Evolutionary conservation across 2,888 invertebrate species (phyloP).

Genomic region (Schizotus pectinicornis): DNA sequence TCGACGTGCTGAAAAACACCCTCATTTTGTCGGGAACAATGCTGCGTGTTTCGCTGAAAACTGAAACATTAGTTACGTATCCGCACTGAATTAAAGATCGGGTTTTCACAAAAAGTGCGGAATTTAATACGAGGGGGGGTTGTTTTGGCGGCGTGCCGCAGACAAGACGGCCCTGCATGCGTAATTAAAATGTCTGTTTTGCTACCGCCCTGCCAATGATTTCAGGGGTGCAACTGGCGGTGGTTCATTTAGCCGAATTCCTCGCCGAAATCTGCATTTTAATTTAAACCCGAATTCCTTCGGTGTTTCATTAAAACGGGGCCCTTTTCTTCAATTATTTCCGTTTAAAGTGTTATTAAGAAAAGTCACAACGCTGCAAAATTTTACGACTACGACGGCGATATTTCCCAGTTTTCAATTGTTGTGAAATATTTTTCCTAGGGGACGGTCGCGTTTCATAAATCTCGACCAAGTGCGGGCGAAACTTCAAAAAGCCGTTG

Average conservation of each 20-base stretch:
- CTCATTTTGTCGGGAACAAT: slow-evolving; percentile 48
- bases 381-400: background rate
- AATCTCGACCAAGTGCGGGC: background rate
- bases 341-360: slow-evolving; percentile 36
- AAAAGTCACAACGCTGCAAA: slow-evolving; percentile 16
- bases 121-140: slow-evolving; percentile 3
- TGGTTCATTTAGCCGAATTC: slow-evolving; percentile 49
- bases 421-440: background rate
- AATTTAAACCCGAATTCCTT: slow-evolving; percentile 51
- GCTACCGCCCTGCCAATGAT: slow-evolving; percentile 37
- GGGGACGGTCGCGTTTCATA: background rate
- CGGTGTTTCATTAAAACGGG: slow-evolving; percentile 43
- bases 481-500: too few species aligned
- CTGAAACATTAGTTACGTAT: slow-evolving; percentile 38
- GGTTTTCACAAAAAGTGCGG: too few species aligned
- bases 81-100: slow-evolving; percentile 32
- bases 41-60: slow-evolving; percentile 45
- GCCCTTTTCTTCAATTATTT: slow-evolving; percentile 44
- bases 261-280: slow-evolving; percentile 52
- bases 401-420: background rate
- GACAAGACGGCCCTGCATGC: slow-evolving; percentile 3
- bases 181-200: slow-evolving; percentile 19
- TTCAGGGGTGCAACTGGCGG: slow-evolving; percentile 43
- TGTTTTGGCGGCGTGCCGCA: slow-evolving; percentile 7
- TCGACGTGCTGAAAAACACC: slow-evolving; percentile 40